A percentile compares a stretch with the other conserved stretches of the same genome.
Evolutionary conservation across 1,140 invertebrate genomes (phyloP).

Genomic region (Neuroterus valhalla): DNA sequence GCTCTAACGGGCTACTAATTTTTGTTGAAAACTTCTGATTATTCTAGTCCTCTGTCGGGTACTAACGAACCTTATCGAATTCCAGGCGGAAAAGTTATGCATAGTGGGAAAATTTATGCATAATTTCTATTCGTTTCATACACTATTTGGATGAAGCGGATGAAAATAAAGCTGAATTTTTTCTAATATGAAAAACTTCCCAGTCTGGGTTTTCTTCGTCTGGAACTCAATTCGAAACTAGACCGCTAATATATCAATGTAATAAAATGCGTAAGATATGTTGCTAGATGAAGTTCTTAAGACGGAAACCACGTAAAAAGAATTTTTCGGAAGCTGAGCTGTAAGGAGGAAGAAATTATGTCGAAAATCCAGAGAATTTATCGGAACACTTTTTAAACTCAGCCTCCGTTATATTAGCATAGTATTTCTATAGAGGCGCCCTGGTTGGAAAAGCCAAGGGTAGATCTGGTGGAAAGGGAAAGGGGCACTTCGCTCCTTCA

Average conservation of each 20-base stretch:
- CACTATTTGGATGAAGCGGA: no score
- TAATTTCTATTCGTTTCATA: no score
- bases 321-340: slow-evolving; percentile 69
- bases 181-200: no score
- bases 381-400: slow-evolving; percentile 75
- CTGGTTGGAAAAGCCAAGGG: slow-evolving; percentile 46
- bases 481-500: slow-evolving; percentile 48
- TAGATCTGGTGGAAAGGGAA: slow-evolving; percentile 48
- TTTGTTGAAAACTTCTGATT: no score
- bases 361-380: slow-evolving; percentile 75
- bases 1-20: no score
- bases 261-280: slow-evolving; percentile 27
- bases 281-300: slow-evolving; percentile 44
- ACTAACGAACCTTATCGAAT: no score
- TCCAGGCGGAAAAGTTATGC: no score
- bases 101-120: no score
- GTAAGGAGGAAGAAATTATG: slow-evolving; percentile 70
- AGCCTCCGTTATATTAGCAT: slow-evolving; percentile 73
- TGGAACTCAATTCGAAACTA: background rate
- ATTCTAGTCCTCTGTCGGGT: no score
- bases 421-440: slow-evolving; percentile 72
- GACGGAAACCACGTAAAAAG: slow-evolving; percentile 66
- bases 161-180: no score
- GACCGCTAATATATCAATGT: background rate
- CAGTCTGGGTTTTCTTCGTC: no score